Percentiles rank a stretch among this genome's conserved stretches.
These are phyloP conservation scores for Melanerpes aurifrons DNA, from an alignment of 2,113 vertebrate genomes.

Conservation along the genomic window DNA sequence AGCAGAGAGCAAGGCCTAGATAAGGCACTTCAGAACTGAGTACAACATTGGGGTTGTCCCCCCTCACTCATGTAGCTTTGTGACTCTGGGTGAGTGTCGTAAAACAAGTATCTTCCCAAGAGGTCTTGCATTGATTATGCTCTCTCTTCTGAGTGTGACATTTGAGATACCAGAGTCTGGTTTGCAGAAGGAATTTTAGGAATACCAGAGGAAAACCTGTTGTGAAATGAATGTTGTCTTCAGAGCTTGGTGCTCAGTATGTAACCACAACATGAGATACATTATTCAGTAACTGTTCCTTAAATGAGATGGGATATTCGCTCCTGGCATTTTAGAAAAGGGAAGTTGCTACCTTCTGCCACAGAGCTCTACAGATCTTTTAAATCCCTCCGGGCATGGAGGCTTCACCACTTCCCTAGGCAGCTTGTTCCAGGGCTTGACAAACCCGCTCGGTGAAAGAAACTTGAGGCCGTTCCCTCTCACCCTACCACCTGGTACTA, in stretches of 20 bases:
- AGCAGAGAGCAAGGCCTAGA: background rate
- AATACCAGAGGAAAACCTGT: background rate
- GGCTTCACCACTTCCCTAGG: background rate
- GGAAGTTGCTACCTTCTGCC: conserved; percentile 66
- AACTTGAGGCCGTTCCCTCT: background rate
- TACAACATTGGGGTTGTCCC: background rate
- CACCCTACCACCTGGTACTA: too few species aligned
- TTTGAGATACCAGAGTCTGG: background rate
- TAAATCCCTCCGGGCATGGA: background rate
- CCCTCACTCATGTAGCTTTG: background rate
- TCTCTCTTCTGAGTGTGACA: rapidly evolving
- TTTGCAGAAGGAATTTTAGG: background rate
- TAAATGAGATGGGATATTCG: background rate
- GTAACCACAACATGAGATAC: background rate
- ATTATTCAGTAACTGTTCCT: background rate
- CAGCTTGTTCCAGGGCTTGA: background rate
- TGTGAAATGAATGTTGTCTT: background rate
- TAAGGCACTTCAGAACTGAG: background rate
- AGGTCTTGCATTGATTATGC: background rate
- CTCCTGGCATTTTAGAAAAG: conserved; percentile 53
- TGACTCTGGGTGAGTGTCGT: background rate
- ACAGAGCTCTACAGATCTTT: background rate
- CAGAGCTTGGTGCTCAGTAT: background rate
- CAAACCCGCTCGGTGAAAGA: background rate
- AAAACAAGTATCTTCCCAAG: background rate